phyloP scores from a whole-genome alignment of 1,140 invertebrate species.

The Platyscapa corneri region DNA sequence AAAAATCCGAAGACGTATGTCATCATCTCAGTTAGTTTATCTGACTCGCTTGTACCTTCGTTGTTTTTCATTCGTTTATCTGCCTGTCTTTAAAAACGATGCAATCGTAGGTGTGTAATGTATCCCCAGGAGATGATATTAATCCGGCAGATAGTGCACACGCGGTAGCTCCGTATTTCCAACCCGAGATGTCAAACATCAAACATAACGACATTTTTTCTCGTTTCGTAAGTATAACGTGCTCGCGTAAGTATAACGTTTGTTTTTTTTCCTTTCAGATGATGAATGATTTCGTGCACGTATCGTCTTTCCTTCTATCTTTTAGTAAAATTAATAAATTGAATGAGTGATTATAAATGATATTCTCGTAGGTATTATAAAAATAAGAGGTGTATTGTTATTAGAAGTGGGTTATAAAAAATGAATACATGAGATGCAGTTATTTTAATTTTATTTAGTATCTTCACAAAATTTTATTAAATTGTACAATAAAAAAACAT shows the following conservation, averaged over 20 bases:
- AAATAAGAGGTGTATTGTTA: background rate
- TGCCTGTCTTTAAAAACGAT: conserved; percentile 17
- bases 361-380: background rate
- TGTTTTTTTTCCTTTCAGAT: background rate
- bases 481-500: background rate
- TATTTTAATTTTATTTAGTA: background rate
- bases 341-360: background rate
- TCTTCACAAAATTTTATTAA: background rate
- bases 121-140: conserved; percentile 49
- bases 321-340: conserved; percentile 12
- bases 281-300: conserved; percentile 7
- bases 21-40: conserved; percentile 31
- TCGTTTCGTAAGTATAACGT: background rate
- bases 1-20: background rate
- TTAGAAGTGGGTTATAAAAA: background rate
- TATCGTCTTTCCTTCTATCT: conserved; percentile 4
- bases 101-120: conserved; percentile 40
- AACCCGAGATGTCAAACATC: conserved; percentile 28
- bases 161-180: background rate
- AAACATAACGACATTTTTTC: background rate
- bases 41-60: conserved; percentile 20
- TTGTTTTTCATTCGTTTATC: conserved; percentile 28
- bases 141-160: conserved; percentile 35
- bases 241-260: background rate
- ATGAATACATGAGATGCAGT: background rate